A percentile compares a stretch with the other conserved stretches of the same genome.
Conservation (phyloP, 2,888 invertebrate genomes). For the Limenitis camilla region DNA sequence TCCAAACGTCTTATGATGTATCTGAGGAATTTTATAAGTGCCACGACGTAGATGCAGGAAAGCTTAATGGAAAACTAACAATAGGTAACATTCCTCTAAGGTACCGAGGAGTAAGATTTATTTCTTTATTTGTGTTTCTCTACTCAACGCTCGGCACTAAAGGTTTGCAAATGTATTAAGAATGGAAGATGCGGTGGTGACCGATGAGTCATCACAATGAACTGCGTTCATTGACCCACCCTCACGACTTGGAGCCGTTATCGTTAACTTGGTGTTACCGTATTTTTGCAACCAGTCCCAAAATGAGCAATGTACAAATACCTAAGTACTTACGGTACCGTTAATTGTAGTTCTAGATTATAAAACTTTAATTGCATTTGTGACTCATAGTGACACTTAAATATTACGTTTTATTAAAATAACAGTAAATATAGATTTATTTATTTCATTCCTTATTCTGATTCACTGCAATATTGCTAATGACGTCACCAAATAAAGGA, state of each 20-base stretch:
- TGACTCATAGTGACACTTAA: not conserved
- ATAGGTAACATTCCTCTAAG: too few relatives aligned
- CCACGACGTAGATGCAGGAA: not conserved
- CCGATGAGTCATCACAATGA: conserved; percentile 52
- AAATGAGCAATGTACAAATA: too few relatives aligned
- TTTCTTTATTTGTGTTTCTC: conserved; percentile 32
- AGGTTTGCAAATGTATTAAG: conserved; percentile 27
- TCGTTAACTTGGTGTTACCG: conserved; percentile 42
- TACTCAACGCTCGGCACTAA: conserved; percentile 23
- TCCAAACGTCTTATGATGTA: conserved; percentile 27
- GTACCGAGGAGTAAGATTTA: not conserved
- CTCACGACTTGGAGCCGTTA: conserved; percentile 46
- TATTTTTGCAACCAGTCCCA: conserved; percentile 26
- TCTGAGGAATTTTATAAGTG: conserved; percentile 2
- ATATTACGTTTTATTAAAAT: not conserved
- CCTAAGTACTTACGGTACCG: conserved; percentile 23
- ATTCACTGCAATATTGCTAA: conserved; percentile 11
- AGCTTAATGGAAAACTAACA: too few relatives aligned
- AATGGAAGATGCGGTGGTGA: conserved; percentile 40
- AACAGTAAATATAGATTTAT: conserved; percentile 16
- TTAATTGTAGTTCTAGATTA: conserved; percentile 24
- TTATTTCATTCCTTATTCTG: conserved; percentile 10
- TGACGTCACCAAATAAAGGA: conserved; percentile 18
- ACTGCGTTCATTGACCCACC: conserved; percentile 58
- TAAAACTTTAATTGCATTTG: not conserved